phyloP scores from a whole-genome alignment of 2,113 vertebrate species.

The Lophura nycthemera region DNA sequence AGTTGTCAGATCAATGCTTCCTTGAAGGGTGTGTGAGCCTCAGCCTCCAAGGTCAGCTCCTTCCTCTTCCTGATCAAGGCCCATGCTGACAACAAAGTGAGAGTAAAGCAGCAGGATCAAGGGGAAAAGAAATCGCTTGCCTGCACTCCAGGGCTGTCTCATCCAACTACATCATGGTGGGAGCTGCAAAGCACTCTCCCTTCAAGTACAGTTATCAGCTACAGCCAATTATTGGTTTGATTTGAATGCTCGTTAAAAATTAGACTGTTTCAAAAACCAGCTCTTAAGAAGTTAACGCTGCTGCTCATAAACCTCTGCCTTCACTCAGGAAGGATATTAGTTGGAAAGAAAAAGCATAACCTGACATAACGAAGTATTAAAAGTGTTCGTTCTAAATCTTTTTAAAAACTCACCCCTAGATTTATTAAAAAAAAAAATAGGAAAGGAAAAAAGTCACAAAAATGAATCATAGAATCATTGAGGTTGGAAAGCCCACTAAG shows the following conservation, averaged over 20 bases:
- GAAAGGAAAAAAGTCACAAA: neutral
- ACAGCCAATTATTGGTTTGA: neutral
- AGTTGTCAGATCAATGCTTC: constrained; percentile 6
- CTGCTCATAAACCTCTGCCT: neutral
- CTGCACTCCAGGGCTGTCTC: neutral
- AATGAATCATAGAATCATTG: neutral
- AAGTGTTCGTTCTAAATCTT: neutral
- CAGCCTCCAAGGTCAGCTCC: neutral
- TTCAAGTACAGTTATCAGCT: neutral
- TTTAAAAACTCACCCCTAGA: neutral
- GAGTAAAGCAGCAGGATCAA: neutral
- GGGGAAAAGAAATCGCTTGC: neutral
- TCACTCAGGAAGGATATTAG: fast-evolving
- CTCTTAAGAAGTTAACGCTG: neutral
- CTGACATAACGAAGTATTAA: neutral
- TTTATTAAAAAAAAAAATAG: neutral
- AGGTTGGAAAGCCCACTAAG: too few relatives aligned
- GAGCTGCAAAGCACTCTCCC: neutral
- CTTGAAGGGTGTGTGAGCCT: neutral
- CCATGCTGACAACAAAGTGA: neutral
- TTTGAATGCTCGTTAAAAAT: neutral
- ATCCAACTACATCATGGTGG: neutral
- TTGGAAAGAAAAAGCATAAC: neutral
- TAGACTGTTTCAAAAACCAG: neutral
- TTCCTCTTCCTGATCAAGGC: neutral